Base-by-base conservation (phyloP, 2,888 invertebrate genomes). In the Antheraea yamamai region DNA sequence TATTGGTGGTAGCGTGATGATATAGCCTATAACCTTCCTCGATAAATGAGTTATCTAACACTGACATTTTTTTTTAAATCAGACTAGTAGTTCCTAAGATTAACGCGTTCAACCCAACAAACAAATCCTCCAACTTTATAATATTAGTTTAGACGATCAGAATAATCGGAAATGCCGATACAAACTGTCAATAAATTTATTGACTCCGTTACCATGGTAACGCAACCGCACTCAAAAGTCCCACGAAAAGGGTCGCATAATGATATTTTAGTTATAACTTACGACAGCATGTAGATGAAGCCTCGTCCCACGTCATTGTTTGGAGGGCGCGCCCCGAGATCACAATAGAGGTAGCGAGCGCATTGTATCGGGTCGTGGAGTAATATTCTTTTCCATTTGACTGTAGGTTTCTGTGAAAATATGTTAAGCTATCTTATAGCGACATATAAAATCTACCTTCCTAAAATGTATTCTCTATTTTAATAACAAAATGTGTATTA, bases 381-480 rank as follows among this genome's bases (percentile, higher is more conserved):
- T 76, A 94, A 83, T 82, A 95, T 93, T 84, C 88, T 90, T 80
- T 88, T 90, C 94, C 94, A 95, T 82, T 93, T 86, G 35, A 95
- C 94, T 77, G 85, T 88, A 12, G 91, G 88, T 78, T 86, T 90
- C 94, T 94, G 85, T 73, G 85, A 74, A 74, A 55, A 70, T 87
- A 75, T 66, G 52, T 66, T 30, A 72, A 73, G 61, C 58, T 35
- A 70, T 55, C 52, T 74, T 74, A 55, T 14, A 55, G 47, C 35
- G 14, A 26, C 35, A 30, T 66, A 70, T 12, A 1, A 35, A 55
- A 58, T 35, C n/a, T 39, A 70, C 68, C 35, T 70, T 70, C 4
- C 52, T 18, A 3, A 20, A 16, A 55, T 4, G 1, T 18, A 51
- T 52, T 18, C 6, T 52, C 4, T 52, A 18, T 52, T 52, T 18